A percentile compares a stretch with the other conserved stretches of the same genome.
phyloP scores from a whole-genome alignment of 2,113 vertebrate species.

The Meles meles region DNA sequence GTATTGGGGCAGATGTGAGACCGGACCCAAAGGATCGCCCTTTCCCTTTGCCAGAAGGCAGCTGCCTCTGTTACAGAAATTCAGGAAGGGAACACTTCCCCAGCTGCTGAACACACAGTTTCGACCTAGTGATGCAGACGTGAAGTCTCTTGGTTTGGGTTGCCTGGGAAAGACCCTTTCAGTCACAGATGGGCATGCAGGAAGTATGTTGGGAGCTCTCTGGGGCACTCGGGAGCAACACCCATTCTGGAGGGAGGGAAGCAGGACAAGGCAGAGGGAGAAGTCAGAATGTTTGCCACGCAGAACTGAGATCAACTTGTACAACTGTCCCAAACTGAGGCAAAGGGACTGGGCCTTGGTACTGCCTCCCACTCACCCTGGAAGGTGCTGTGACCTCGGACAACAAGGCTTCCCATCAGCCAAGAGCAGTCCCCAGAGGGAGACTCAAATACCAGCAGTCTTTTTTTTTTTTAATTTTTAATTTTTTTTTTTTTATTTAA shows the following conservation, averaged over 20 bases:
- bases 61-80: background rate
- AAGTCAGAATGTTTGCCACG: background rate
- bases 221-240: background rate
- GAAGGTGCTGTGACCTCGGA: background rate
- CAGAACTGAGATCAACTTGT: background rate
- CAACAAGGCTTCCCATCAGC: background rate
- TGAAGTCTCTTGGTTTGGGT: background rate
- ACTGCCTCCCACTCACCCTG: background rate
- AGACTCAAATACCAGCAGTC: background rate
- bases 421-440: background rate
- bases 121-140: background rate
- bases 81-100: background rate
- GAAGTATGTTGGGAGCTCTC: background rate
- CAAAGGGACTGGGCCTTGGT: background rate
- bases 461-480: too few species aligned
- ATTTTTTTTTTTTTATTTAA: too few species aligned
- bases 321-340: background rate
- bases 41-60: background rate
- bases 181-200: background rate
- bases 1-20: background rate
- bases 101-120: background rate
- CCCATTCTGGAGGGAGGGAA: background rate
- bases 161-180: background rate
- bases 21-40: background rate
- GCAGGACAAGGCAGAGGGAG: background rate